phyloP scores from a whole-genome alignment of 2,113 vertebrate genomes.

The Abramis brama region DNA sequence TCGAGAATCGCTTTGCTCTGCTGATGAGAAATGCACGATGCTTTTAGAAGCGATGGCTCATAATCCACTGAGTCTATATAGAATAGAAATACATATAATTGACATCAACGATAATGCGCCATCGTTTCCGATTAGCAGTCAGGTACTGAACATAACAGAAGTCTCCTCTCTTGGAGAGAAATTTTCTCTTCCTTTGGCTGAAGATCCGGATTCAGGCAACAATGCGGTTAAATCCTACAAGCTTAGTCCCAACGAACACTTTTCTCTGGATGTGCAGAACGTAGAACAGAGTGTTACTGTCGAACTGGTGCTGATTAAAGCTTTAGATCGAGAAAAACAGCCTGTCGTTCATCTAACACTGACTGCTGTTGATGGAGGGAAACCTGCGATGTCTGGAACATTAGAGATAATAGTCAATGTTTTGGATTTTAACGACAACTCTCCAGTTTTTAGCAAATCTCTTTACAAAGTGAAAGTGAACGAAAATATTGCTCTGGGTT shows the following conservation, averaged over 20 bases:
- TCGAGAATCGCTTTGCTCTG: slow-evolving; percentile 72
- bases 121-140: slow-evolving; percentile 51
- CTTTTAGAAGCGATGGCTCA: slow-evolving; percentile 73
- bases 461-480: slow-evolving; percentile 63
- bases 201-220: slow-evolving; percentile 67
- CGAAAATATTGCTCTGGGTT: slow-evolving; percentile 60
- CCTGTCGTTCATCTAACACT: slow-evolving; percentile 57
- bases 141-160: slow-evolving; percentile 64
- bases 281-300: slow-evolving; percentile 67
- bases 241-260: slow-evolving; percentile 62
- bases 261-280: slow-evolving; percentile 65
- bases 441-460: slow-evolving; percentile 60
- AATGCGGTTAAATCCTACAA: slow-evolving; percentile 67
- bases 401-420: slow-evolving; percentile 62
- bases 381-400: slow-evolving; percentile 65
- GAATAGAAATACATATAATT: slow-evolving; percentile 67
- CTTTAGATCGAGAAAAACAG: slow-evolving; percentile 71
- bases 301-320: slow-evolving; percentile 72
- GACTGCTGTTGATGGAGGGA: slow-evolving; percentile 70
- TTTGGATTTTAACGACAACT: slow-evolving; percentile 69
- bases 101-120: slow-evolving; percentile 75
- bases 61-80: slow-evolving; percentile 71
- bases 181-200: slow-evolving; percentile 64
- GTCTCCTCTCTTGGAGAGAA: slow-evolving; percentile 49
- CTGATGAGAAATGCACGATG: slow-evolving; percentile 67